Base-by-base conservation (phyloP, 2,797 vertebrate species). In the Pangasius djambal region DNA sequence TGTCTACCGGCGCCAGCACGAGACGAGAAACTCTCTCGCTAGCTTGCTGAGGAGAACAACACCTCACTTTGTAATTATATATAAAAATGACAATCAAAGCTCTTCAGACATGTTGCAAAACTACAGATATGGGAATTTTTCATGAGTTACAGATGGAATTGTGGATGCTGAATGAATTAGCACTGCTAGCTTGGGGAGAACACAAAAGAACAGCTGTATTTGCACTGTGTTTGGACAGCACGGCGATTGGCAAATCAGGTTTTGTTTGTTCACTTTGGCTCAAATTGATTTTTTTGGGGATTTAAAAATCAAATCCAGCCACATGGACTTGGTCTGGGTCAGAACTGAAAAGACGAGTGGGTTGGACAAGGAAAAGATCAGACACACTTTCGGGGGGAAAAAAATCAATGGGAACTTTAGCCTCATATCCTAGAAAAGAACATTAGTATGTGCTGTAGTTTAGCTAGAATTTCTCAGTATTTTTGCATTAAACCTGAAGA, bases 51-150 rank as follows among this genome's bases (percentile, higher is more conserved):
- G 31, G 50, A 85, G 84, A 91, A 90, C 86, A 65, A 84, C 83
- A 67, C 87, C 79, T 89, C 85, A 18, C 86, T 90, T 87, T 61
- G 65, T 93, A 91, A 92, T 92, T 88, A 88, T 89, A 90, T 89
- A 81, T 89, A 88, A 90, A 92, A 91, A 89, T 89, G 88, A 89
- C 25, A 87, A 90, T 78, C 77, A 87, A 79, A 90, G 86, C 87
- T 83, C 78, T 16, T 79, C 78, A 88, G 84, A 89, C 31, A 70
- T 74, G 78, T 92, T 90, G 63, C 37, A 83, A 15, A 44, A 61
- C 22, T 28, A 40, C 5, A 9, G 55, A 61, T 61, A 87, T n/a
- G 83, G 74, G 85, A 82, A 90, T 89, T 87, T 90, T 89, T 89
- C 61, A 89, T 88, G 86, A 86, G 78, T 72, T 82, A 87, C 65